phyloP scores from a whole-genome alignment of 2,113 vertebrate species.

The Dendropsophus ebraccatus region DNA sequence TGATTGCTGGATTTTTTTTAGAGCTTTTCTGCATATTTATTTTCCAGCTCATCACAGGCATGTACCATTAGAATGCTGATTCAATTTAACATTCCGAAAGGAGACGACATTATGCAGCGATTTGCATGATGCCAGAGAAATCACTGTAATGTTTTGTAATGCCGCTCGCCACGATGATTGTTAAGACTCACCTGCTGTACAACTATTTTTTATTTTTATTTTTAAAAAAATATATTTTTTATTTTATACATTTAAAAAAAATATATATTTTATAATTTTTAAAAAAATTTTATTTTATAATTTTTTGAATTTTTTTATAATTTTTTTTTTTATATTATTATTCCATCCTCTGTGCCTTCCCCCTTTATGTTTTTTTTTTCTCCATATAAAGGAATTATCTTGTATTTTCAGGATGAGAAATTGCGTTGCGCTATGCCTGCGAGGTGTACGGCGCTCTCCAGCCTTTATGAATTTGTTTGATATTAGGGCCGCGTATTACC shows the following conservation, averaged over 20 bases:
- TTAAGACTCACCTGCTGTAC: constrained; percentile 71
- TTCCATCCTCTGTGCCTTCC: constrained; percentile 69
- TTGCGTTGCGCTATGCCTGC: constrained; percentile 87
- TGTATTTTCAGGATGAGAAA: constrained; percentile 79
- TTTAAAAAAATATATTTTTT: not conserved
- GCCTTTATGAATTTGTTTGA: constrained; percentile 86
- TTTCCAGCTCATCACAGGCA: constrained; percentile 89
- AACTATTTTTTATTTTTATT: constrained; percentile 41
- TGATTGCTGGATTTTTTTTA: constrained; percentile 89
- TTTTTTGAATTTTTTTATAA: not conserved
- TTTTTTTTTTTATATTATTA: constrained; percentile 37
- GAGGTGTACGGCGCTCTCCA: constrained; percentile 77
- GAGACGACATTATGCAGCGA: constrained; percentile 79
- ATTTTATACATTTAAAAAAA: too few relatives aligned
- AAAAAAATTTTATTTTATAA: not conserved
- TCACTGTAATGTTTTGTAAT: constrained; percentile 78
- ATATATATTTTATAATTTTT: not conserved
- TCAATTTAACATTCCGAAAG: constrained; percentile 91
- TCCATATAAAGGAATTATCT: constrained; percentile 74
- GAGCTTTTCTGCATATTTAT: constrained; percentile 97
- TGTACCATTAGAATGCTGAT: constrained; percentile 94
- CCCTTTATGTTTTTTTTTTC: constrained; percentile 59
- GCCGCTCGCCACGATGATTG: constrained; percentile 72
- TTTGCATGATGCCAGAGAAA: constrained; percentile 85
- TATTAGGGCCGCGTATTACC: constrained; percentile 76